Evolutionary conservation across 1,140 invertebrate species (phyloP).

Genomic region (Dinothrombium tinctorium): DNA sequence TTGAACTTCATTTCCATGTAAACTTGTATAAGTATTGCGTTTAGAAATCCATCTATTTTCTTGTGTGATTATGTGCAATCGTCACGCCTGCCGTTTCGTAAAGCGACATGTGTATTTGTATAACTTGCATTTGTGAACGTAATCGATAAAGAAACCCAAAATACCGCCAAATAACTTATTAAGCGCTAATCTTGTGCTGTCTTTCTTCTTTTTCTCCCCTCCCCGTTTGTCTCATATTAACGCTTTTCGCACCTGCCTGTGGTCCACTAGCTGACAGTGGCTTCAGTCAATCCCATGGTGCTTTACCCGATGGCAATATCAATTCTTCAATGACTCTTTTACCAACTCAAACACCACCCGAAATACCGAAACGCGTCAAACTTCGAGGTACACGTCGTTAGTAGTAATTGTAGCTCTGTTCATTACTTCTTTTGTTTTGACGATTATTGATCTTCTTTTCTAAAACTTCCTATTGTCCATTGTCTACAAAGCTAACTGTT

Average conservation of each 20-base stretch:
- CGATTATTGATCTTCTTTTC: neutral
- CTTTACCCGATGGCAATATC: constrained; percentile 6
- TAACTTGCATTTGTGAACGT: neutral
- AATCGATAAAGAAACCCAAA: neutral
- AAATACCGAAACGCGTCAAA: constrained; percentile 89
- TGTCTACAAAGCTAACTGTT: neutral
- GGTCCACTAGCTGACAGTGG: constrained; percentile 6
- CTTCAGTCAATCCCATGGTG: neutral
- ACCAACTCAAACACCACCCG: constrained; percentile 60
- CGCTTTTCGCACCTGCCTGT: neutral
- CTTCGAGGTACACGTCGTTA: constrained; percentile 45
- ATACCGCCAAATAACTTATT: neutral
- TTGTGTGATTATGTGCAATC: too few relatives aligned
- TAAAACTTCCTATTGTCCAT: neutral
- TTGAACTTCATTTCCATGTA: too few relatives aligned
- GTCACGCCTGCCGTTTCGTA: neutral
- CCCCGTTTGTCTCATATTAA: neutral
- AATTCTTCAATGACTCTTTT: constrained; percentile 8
- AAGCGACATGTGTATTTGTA: neutral
- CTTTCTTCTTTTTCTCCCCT: neutral
- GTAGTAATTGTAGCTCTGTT: neutral
- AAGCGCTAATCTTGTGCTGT: neutral
- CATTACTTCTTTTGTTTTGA: neutral
- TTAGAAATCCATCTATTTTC: too few relatives aligned
- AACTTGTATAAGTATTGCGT: too few relatives aligned